Evolutionary conservation across 2,113 vertebrate species (phyloP).

Genomic region (Gopherus evgoodei): DNA sequence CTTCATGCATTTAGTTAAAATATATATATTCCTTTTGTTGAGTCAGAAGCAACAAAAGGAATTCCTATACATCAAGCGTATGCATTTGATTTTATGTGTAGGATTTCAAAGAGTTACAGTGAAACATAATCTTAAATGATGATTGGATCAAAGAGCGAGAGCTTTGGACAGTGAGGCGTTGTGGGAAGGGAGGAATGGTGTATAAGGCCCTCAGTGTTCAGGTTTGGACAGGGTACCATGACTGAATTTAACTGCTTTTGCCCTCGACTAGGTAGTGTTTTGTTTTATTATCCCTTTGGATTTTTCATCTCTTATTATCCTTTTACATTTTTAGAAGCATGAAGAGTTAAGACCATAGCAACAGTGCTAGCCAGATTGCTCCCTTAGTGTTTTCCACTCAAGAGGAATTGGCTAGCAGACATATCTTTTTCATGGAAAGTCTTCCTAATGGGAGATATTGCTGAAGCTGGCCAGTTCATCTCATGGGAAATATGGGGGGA

Average conservation of each 20-base stretch:
- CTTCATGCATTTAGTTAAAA: background rate
- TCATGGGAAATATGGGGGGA: background rate
- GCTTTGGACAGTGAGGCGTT: background rate
- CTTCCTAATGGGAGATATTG: background rate
- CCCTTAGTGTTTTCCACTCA: background rate
- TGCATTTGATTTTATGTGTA: background rate
- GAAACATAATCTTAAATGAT: background rate
- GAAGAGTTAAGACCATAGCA: background rate
- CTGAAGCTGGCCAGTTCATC: background rate
- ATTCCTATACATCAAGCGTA: background rate
- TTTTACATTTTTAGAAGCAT: background rate
- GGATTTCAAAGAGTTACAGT: background rate
- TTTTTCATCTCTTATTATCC: background rate
- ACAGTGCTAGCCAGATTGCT: background rate
- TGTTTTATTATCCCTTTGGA: background rate
- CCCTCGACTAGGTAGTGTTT: background rate
- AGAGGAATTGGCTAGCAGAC: background rate
- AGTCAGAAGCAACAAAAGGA: background rate
- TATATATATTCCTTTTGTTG: background rate
- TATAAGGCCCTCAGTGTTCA: background rate
- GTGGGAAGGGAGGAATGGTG: background rate
- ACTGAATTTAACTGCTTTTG: background rate
- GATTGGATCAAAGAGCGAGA: background rate
- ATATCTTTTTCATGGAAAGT: background rate
- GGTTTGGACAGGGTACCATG: background rate